Percentiles rank a stretch among this genome's conserved stretches.
Evolutionary conservation across 2,888 invertebrate species (phyloP).

Genomic region (Hesperia comma): DNA sequence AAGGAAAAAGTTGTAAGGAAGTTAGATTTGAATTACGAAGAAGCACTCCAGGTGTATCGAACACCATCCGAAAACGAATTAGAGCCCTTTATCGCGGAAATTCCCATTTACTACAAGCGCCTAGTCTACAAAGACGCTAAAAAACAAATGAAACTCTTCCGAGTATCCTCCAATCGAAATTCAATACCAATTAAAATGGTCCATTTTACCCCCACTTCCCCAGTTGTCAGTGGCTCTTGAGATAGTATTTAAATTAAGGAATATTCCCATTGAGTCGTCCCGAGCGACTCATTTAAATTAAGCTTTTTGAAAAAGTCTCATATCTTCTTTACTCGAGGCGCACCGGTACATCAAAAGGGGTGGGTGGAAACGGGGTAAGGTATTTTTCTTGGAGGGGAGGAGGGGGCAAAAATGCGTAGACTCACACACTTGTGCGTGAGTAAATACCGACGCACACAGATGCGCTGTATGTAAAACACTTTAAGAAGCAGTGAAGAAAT

Average conservation of each 20-base stretch:
- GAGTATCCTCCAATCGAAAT: conserved; percentile 73
- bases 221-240: conserved; percentile 60
- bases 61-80: conserved; percentile 39
- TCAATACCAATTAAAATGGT: conserved; percentile 81
- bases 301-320: conserved; percentile 84
- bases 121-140: conserved; percentile 48
- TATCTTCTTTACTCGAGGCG: conserved; percentile 82
- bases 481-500: conserved; percentile 84
- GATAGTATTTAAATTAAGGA: conserved; percentile 82
- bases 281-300: conserved; percentile 81
- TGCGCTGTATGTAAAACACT: conserved; percentile 81
- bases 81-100: conserved; percentile 50
- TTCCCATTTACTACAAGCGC: conserved; percentile 53
- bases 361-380: conserved; percentile 69
- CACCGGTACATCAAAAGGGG: conserved; percentile 77
- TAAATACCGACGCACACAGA: conserved; percentile 79
- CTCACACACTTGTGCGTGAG: conserved; percentile 80
- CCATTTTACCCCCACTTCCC: conserved; percentile 57
- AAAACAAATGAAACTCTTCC: conserved; percentile 52
- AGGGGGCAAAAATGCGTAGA: conserved; percentile 80
- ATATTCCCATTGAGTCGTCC: conserved; percentile 80
- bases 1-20: conserved; percentile 1
- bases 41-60: conserved; percentile 23
- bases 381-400: conserved; percentile 57
- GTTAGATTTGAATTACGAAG: conserved; percentile 20